Evolutionary conservation across 2,797 vertebrate genomes (phyloP), one percentile per base, ranked within the genome.

Genomic region (Muscicapa comitata): DNA sequence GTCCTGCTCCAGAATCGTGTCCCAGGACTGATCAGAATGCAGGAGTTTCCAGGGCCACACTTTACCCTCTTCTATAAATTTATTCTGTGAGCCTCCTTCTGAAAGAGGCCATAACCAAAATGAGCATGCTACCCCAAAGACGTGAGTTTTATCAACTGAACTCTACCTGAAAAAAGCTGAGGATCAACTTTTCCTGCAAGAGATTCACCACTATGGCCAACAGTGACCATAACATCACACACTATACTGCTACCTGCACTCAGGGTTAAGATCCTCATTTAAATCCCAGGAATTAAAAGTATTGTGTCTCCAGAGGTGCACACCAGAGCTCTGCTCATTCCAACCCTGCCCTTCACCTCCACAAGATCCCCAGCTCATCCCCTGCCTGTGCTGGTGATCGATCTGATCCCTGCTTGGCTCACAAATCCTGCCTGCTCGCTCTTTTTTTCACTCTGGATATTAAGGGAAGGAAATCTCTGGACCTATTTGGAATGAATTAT

Each of bases 401-500:
- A 62, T 48, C 57, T 35, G 53, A 28, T 45, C 80, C 33, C 40
- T 2, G 1, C 73, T 31, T 9, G 40, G 13, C 58, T 42, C 40
- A 4, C 3, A 10, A 71, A 70, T 45, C 93, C 91, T 80, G 66
- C 65, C 80, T 31, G 7, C 53, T 70, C 1, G 0, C 31, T 55
- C 25, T 18, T 26, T 55, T 66, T 62, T 86, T 29, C 14, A 28
- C 50, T 43, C 63, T 58, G 40, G 80, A 40, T 73, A 83, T 90
- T 95, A 96, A 92, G 38, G 72, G 92, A 71, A 74, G 88, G 71
- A 91, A 95, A 86, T 63, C 68, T 79, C 77, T 82, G 67, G 93
- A 96, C 94, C 92, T 90, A 89, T 88, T 90, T 79, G 86, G 89
- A 95, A 91, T 93, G 84, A 96, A 94, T 95, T 95, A 93, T 86